These are phyloP conservation scores for Drosophila prosaltans DNA, from an alignment of 1,140 invertebrate species.

Conservation along the genomic window DNA sequence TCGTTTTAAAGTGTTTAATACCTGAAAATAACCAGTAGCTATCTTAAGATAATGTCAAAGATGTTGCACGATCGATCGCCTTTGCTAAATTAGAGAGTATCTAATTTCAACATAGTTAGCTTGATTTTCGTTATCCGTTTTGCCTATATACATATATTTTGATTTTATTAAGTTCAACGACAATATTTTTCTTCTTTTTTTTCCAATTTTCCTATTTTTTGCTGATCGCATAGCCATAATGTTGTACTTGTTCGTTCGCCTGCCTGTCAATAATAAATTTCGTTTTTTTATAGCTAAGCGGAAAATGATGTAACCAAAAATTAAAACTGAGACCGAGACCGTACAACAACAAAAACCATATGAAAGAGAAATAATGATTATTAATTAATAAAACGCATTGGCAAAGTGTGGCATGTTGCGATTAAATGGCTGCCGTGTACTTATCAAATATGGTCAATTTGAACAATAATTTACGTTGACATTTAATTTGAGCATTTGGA, in stretches of 20 bases:
- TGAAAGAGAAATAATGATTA: background rate
- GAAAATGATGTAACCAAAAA: slow-evolving; percentile 7
- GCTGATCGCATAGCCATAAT: background rate
- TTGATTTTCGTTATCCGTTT: background rate
- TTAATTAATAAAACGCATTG: slow-evolving; percentile 4
- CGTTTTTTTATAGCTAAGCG: background rate
- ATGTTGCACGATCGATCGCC: too few species aligned
- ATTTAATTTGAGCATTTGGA: background rate
- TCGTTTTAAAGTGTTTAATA: too few species aligned
- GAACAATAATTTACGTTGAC: background rate
- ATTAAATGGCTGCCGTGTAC: background rate
- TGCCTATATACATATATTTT: background rate
- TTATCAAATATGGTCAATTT: slow-evolving; percentile 8
- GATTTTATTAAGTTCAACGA: slow-evolving; percentile 3
- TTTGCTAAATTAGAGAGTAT: background rate
- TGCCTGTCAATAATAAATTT: background rate
- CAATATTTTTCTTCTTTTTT: background rate
- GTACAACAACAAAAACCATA: background rate
- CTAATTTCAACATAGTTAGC: background rate
- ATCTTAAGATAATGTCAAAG: too few species aligned
- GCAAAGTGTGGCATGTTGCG: slow-evolving; percentile 3
- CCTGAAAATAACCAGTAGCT: too few species aligned
- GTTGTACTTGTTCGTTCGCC: background rate
- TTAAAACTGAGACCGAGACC: background rate
- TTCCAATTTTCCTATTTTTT: too few species aligned